Evolutionary conservation across 2,113 vertebrate species (phyloP).

Genomic region (Nyctibius bracteatus): DNA sequence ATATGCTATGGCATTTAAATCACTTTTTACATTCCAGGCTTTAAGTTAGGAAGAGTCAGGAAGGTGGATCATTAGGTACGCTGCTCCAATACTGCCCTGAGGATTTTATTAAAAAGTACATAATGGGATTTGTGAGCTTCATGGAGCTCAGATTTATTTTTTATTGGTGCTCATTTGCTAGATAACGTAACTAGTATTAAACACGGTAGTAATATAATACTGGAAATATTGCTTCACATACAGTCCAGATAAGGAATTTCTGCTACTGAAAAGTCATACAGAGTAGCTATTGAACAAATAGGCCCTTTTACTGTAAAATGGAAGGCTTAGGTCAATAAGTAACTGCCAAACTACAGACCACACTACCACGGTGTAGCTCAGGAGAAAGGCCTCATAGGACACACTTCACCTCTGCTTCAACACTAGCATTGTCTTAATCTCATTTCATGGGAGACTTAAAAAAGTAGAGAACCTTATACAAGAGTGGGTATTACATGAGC

Average conservation of each 20-base stretch:
- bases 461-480: neutral
- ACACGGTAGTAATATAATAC: neutral
- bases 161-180: conserved; percentile 21
- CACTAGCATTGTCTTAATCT: neutral
- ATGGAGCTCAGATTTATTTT: neutral
- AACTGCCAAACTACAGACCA: neutral
- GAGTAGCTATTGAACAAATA: neutral
- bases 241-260: neutral
- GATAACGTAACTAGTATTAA: neutral
- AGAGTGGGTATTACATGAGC: neutral
- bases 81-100: conserved; percentile 60
- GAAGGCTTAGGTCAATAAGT: neutral
- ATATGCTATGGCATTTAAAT: conserved; percentile 57
- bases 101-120: conserved; percentile 68
- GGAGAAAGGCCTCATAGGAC: neutral
- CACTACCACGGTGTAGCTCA: neutral
- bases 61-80: conserved; percentile 59
- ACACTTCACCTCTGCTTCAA: neutral
- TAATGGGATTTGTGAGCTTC: conserved; percentile 55
- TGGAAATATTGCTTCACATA: neutral
- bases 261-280: neutral
- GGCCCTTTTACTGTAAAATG: neutral
- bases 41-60: conserved; percentile 61
- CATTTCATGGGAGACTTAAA: neutral
- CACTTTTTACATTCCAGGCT: conserved; percentile 54